Evolutionary conservation across 2,888 invertebrate genomes (phyloP).

Genomic region (Cyclophora albipunctata): DNA sequence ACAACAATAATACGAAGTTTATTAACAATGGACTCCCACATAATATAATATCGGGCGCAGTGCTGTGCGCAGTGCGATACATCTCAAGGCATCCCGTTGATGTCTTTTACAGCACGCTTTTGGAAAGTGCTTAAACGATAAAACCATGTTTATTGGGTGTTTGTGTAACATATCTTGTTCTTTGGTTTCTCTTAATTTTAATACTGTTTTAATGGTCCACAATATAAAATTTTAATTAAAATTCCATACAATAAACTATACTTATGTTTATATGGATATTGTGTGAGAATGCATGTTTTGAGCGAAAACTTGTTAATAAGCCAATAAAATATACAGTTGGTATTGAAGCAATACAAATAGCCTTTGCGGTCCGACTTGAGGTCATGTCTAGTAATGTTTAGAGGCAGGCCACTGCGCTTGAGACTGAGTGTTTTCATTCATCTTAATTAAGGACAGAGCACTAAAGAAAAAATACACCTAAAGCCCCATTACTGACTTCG

Average conservation of each 20-base stretch:
- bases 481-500: too few relatives aligned
- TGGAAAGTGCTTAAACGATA: constrained; percentile 57
- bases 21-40: constrained; percentile 3
- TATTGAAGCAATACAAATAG: constrained; percentile 6
- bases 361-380: constrained; percentile 16
- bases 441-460: constrained; percentile 2
- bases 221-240: constrained; percentile 24
- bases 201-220: constrained; percentile 30
- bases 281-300: constrained; percentile 2
- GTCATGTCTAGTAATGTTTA: constrained; percentile 12
- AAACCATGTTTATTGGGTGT: constrained; percentile 45
- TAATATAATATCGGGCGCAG: too few relatives aligned
- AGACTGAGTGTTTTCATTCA: constrained; percentile 6
- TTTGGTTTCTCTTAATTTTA: constrained; percentile 40
- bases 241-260: constrained; percentile 18
- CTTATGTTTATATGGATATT: constrained; percentile 11
- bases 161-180: constrained; percentile 36
- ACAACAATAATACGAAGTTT: neutral
- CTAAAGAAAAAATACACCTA: too few relatives aligned
- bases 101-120: constrained; percentile 67
- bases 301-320: constrained; percentile 10
- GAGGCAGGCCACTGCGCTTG: constrained; percentile 7
- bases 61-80: constrained; percentile 4
- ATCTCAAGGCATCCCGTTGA: constrained; percentile 51
- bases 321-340: constrained; percentile 2